Conservation (phyloP, 2,888 invertebrate species). For the Pollenia angustigena region DNA sequence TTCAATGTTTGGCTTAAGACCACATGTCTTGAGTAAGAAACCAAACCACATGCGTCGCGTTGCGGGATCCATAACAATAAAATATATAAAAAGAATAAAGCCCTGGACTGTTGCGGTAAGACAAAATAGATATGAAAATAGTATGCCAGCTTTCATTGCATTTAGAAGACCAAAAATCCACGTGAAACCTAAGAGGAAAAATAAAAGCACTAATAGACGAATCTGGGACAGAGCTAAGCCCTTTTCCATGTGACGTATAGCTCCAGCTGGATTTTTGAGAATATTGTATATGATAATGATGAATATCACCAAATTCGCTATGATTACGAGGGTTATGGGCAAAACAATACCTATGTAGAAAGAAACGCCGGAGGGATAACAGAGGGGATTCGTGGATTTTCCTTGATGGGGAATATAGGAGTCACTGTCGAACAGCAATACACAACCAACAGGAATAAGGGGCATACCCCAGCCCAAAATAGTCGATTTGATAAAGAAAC, state of each 20-base stretch:
- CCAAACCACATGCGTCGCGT: conserved; percentile 85
- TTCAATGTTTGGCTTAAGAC: conserved; percentile 64
- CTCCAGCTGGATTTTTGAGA: conserved; percentile 85
- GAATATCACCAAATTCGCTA: conserved; percentile 86
- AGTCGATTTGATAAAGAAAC: conserved; percentile 87
- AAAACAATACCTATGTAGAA: conserved; percentile 85
- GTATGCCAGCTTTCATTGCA: conserved; percentile 84
- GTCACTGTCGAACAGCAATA: conserved; percentile 84
- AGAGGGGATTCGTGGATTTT: conserved; percentile 82
- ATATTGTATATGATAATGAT: conserved; percentile 86
- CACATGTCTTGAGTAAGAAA: conserved; percentile 72
- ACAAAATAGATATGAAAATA: conserved; percentile 87
- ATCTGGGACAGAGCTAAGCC: conserved; percentile 84
- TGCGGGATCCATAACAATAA: conserved; percentile 86
- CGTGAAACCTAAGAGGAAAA: conserved; percentile 87
- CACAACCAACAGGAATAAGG: conserved; percentile 85
- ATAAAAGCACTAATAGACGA: conserved; percentile 85
- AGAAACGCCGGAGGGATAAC: conserved; percentile 85
- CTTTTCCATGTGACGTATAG: conserved; percentile 83
- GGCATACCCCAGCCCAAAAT: conserved; percentile 87
- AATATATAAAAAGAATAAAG: conserved; percentile 87
- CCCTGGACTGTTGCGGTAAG: conserved; percentile 87
- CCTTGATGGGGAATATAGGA: conserved; percentile 84
- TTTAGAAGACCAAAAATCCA: conserved; percentile 87
- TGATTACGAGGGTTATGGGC: conserved; percentile 85